These are phyloP conservation scores for Pomacea maculata DNA, from an alignment of 1,140 invertebrate species.

Conservation along the genomic window DNA sequence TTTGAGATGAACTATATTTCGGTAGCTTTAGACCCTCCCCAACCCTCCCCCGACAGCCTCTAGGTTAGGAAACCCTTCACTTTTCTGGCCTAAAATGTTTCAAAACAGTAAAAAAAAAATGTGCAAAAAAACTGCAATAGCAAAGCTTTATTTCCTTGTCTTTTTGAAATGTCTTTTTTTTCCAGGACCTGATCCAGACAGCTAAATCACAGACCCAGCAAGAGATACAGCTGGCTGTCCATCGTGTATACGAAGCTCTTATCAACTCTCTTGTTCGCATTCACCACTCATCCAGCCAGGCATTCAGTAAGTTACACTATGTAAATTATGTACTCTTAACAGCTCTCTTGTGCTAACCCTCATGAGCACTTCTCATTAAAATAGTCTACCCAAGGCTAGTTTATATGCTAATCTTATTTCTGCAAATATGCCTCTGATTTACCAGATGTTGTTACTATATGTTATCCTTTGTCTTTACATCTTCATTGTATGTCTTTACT, in stretches of 20 bases:
- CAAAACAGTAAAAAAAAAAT: not conserved
- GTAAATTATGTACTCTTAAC: not conserved
- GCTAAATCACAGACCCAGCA: conserved; percentile 59
- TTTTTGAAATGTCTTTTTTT: conserved; percentile 15
- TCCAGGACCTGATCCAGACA: conserved; percentile 60
- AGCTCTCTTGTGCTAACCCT: not conserved
- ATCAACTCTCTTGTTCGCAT: conserved; percentile 52
- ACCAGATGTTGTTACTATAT: no score
- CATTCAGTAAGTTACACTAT: not conserved
- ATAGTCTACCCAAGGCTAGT: not conserved
- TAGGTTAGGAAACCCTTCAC: no score
- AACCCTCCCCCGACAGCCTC: no score
- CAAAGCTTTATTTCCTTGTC: not conserved
- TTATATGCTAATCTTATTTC: not conserved
- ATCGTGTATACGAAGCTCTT: conserved; percentile 62
- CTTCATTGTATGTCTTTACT: no score
- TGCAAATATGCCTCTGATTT: not conserved
- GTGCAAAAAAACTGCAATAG: no score
- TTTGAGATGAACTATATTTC: no score
- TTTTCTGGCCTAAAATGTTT: not conserved
- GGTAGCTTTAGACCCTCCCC: no score
- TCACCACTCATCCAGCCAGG: not conserved
- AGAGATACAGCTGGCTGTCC: conserved; percentile 61
- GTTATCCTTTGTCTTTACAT: no score
- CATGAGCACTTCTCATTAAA: not conserved